These are phyloP conservation scores for Arothron firmamentum DNA, from an alignment of 2,113 vertebrate species.

Conservation along the genomic window DNA sequence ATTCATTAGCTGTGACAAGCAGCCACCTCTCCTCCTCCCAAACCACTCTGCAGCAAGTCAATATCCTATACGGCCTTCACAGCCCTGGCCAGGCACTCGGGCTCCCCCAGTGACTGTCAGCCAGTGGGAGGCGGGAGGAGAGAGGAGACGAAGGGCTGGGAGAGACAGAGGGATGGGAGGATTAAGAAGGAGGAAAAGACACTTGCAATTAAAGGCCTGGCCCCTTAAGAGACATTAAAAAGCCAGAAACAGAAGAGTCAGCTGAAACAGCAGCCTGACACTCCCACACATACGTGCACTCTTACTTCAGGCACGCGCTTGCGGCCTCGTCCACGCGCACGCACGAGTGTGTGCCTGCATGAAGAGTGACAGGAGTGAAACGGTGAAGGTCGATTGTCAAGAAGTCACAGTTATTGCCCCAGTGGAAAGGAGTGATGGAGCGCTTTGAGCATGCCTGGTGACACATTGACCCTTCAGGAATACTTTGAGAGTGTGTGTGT, in stretches of 20 bases:
- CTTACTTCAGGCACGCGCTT: conserved; percentile 30
- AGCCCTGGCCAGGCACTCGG: conserved; percentile 54
- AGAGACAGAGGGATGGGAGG: conserved; percentile 67
- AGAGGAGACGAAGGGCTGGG: conserved; percentile 53
- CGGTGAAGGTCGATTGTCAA: conserved; percentile 70
- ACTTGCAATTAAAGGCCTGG: conserved; percentile 75
- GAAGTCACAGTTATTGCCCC: conserved; percentile 67
- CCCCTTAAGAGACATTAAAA: conserved; percentile 75
- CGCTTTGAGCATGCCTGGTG: conserved; percentile 61
- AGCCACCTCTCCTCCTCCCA: conserved; percentile 71
- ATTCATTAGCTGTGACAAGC: conserved; percentile 75
- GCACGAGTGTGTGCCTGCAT: conserved; percentile 21
- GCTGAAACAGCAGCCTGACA: conserved; percentile 69
- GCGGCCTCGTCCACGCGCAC: conserved; percentile 8
- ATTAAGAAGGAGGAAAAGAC: conserved; percentile 69
- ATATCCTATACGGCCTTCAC: conserved; percentile 68
- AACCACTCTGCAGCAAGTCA: conserved; percentile 73
- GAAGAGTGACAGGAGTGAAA: conserved; percentile 66
- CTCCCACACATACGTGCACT: conserved; percentile 39
- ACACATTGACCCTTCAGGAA: conserved; percentile 72
- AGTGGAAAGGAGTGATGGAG: conserved; percentile 64
- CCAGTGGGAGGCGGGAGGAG: conserved; percentile 53
- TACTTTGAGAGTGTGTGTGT: conserved; percentile 31
- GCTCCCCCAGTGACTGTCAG: conserved; percentile 64
- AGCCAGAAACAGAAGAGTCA: conserved; percentile 72